Percentiles rank a stretch among this genome's conserved stretches.
These are phyloP conservation scores for Muscicapa striata DNA, from an alignment of 2,797 vertebrate species.

Conservation along the genomic window DNA sequence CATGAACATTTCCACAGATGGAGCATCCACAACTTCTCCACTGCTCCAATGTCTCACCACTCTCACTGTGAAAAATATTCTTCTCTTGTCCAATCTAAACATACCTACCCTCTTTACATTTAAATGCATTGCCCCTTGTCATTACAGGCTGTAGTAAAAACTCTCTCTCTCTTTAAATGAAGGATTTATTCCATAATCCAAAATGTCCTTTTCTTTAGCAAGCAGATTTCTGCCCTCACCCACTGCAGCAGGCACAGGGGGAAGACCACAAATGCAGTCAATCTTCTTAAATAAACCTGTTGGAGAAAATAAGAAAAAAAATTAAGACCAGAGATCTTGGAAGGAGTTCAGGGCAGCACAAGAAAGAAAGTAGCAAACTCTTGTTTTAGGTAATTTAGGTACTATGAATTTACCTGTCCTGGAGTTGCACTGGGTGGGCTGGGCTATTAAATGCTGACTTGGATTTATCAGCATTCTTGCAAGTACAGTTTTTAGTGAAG, in stretches of 20 bases:
- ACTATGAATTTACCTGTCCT: neutral
- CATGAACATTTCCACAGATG: neutral
- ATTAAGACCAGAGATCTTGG: neutral
- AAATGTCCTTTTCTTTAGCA: neutral
- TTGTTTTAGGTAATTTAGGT: neutral
- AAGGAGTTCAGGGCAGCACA: neutral
- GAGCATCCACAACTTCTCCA: neutral
- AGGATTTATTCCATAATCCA: neutral
- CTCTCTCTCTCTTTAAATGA: neutral
- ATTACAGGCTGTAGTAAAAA: neutral
- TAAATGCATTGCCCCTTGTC: neutral
- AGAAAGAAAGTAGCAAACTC: neutral
- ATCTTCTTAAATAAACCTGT: neutral
- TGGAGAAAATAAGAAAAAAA: neutral
- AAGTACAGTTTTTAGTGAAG: neutral
- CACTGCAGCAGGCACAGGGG: neutral
- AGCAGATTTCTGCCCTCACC: neutral
- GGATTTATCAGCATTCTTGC: neutral
- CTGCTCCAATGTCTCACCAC: neutral
- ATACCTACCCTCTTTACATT: neutral
- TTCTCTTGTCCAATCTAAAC: neutral
- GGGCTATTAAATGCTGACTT: neutral
- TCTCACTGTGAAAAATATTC: neutral
- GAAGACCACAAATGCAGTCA: fast-evolving
- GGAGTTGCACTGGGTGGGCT: neutral